Percentiles rank a stretch among this genome's conserved stretches.
Conservation (phyloP, 2,113 vertebrate species). For the Sceloporus undulatus region DNA sequence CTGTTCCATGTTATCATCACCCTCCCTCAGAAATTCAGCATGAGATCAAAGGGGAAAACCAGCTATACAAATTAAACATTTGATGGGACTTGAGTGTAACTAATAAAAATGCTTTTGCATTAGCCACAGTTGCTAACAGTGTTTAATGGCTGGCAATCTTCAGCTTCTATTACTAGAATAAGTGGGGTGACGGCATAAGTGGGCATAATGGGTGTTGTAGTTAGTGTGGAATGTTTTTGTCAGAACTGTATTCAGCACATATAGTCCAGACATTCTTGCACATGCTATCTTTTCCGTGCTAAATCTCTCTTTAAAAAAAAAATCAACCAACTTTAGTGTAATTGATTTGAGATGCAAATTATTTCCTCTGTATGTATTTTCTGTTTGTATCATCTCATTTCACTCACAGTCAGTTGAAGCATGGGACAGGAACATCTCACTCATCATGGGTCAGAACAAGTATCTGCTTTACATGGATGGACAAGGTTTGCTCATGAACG, state of each 20-base stretch:
- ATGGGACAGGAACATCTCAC: not conserved
- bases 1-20: not conserved
- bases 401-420: slow-evolving; percentile 41
- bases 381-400: slow-evolving; percentile 28
- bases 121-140: slow-evolving; percentile 58
- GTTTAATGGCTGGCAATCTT: slow-evolving; percentile 49
- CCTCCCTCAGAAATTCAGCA: slow-evolving; percentile 53
- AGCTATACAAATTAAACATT: slow-evolving; percentile 59
- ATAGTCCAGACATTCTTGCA: not conserved
- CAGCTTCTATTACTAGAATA: slow-evolving; percentile 55
- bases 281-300: not conserved
- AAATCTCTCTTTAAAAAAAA: slow-evolving; percentile 32
- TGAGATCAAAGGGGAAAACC: slow-evolving; percentile 61
- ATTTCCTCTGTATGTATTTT: not conserved
- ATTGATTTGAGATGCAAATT: slow-evolving; percentile 20
- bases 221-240: slow-evolving; percentile 29
- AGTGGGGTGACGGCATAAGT: slow-evolving; percentile 19
- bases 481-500: not conserved
- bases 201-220: not conserved
- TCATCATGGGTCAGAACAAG: not conserved
- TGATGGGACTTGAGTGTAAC: slow-evolving; percentile 61
- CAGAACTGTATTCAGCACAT: slow-evolving; percentile 21
- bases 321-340: not conserved
- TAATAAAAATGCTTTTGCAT: slow-evolving; percentile 66
- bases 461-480: not conserved